Evolutionary conservation across 2,888 invertebrate genomes (phyloP), one percentile per base, ranked within the genome.

Genomic region (Leptinotarsa tumamoca): DNA sequence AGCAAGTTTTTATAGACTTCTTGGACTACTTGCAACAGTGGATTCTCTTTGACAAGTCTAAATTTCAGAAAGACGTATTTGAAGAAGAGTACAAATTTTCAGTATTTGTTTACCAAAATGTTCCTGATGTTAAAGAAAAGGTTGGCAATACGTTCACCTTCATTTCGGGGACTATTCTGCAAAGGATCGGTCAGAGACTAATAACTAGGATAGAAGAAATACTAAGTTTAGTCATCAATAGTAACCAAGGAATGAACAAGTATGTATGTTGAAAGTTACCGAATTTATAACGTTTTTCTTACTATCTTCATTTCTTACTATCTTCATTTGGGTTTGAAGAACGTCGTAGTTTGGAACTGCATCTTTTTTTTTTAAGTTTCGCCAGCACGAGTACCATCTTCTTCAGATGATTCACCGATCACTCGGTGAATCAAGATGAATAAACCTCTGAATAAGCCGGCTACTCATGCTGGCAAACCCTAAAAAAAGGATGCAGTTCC

Each of bases 41-140:
- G 94, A 95, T 96, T 4, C 89, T 92, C 78, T 92, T 93, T 88
- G 92, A 93, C 72, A 90, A 92, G 76, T 90, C 90, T 72, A 90
- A 89, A 78, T 90, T 93, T 84, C 91, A 94, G 78, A 96, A 96
- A 86, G 92, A 94, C 82, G 91, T 94, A 23, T 90, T 98, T 77
- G 95, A 96, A 86, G 94, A 94, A 76, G 97, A 98, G 87, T 97
- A 97, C 96, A 91, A 91, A 80, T 98, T 97, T 89, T 94, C 95
- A 0, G 94, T 94, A 84, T 90, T 92, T 2, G 93, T 96, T 71
- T 94, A 95, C 80, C 92, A 93, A n/a, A 92, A 94, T 88, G 93
- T 96, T 81, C 91, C 91, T 14, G 93, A 93, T 72, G 96, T 95
- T 4, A 74, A 77, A n/a, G 91, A 91, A 33, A 89, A 94, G 71